A percentile compares a stretch with the other conserved stretches of the same genome.
Evolutionary conservation across 2,888 invertebrate species (phyloP).

Genomic region (Venustoraphidia nigricollis): DNA sequence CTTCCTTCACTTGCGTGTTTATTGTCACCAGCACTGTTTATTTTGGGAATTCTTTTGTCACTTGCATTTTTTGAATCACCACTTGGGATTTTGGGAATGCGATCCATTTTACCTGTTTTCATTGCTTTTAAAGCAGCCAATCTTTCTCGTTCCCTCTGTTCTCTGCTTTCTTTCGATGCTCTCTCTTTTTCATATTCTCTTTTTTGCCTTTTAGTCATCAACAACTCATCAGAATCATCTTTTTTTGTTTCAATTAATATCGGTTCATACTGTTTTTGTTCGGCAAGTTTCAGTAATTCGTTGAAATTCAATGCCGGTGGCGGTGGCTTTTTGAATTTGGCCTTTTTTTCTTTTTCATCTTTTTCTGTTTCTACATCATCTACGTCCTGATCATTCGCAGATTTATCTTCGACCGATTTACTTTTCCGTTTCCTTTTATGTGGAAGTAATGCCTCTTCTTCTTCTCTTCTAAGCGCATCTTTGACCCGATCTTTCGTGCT

Average conservation of each 20-base stretch:
- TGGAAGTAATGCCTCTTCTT: conserved; percentile 54
- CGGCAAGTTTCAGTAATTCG: conserved; percentile 65
- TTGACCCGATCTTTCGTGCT: conserved; percentile 59
- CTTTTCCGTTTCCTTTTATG: conserved; percentile 43
- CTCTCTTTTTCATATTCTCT: conserved; percentile 57
- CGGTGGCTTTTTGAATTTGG: conserved; percentile 37
- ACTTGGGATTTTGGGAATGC: no score
- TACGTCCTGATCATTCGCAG: conserved; percentile 18
- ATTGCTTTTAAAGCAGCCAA: neutral
- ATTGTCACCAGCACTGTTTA: conserved; percentile 4
- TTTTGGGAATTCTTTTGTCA: no score
- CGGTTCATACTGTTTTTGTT: conserved; percentile 70
- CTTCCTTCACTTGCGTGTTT: conserved; percentile 9
- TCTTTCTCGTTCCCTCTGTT: conserved; percentile 13
- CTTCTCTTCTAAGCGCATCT: conserved; percentile 54
- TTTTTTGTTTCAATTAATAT: conserved; percentile 40
- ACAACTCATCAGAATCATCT: conserved; percentile 42
- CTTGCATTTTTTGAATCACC: no score
- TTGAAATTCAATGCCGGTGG: conserved; percentile 69
- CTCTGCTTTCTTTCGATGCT: conserved; percentile 41
- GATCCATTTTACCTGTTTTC: no score
- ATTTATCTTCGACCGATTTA: conserved; percentile 17
- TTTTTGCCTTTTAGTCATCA: conserved; percentile 69
- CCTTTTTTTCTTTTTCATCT: conserved; percentile 31
- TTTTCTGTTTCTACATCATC: conserved; percentile 28